Conservation (phyloP, 1,140 invertebrate genomes). For the Bilobella aurantiaca region DNA sequence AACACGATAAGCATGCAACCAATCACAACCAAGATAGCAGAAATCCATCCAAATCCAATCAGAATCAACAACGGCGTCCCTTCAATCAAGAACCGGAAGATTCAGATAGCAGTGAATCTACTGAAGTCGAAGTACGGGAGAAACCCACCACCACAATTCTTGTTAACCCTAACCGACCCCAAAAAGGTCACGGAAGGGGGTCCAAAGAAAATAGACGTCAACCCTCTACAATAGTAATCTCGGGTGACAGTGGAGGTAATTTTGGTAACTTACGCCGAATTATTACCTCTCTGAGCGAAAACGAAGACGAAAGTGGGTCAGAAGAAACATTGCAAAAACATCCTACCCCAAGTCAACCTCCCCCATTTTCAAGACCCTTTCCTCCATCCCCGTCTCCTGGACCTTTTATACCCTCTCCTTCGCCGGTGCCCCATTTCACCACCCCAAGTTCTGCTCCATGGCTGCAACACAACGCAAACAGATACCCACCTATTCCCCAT, state of each 20-base stretch:
- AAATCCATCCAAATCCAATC: too few relatives aligned
- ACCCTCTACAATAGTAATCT: conserved; percentile 23
- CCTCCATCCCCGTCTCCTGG: too few relatives aligned
- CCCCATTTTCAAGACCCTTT: background rate
- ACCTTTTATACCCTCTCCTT: too few relatives aligned
- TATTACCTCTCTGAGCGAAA: conserved; percentile 12
- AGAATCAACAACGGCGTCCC: too few relatives aligned
- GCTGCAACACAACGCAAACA: background rate
- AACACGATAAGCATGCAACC: too few relatives aligned
- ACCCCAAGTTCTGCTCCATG: background rate
- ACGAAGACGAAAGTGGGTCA: background rate
- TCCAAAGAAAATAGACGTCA: background rate
- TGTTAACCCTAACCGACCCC: background rate
- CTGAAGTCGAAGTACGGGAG: background rate
- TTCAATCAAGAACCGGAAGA: conserved; percentile 11
- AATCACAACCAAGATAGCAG: too few relatives aligned
- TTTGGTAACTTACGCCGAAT: conserved; percentile 26
- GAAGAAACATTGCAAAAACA: too few relatives aligned
- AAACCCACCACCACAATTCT: background rate
- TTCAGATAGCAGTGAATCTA: conserved; percentile 20
- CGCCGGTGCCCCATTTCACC: too few relatives aligned
- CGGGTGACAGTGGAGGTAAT: conserved; percentile 20
- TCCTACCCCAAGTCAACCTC: too few relatives aligned
- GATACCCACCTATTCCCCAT: background rate
- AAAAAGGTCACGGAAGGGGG: background rate